Conservation (phyloP, 2,888 invertebrate genomes). For the Elegia similella region DNA sequence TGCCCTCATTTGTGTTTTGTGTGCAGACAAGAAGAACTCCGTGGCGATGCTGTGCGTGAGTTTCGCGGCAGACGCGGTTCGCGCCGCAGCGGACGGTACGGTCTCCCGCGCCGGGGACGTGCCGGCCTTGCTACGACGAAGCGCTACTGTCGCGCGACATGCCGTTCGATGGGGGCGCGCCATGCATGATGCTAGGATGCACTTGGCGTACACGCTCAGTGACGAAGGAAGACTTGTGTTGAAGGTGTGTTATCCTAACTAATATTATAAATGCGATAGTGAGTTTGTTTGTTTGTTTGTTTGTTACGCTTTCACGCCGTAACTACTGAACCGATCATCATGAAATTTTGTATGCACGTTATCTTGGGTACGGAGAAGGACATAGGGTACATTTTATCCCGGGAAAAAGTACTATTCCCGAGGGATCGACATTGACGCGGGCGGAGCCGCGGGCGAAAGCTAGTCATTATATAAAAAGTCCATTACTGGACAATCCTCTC, state of each 20-base stretch:
- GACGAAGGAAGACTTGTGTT: conserved; percentile 43
- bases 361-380: too few species aligned
- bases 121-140: conserved; percentile 39
- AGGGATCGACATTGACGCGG: too few species aligned
- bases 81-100: conserved; percentile 28
- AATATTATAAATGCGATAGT: too few species aligned
- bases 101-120: conserved; percentile 31
- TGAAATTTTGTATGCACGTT: too few species aligned
- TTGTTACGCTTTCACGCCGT: too few species aligned
- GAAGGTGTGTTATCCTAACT: conserved; percentile 46
- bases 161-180: conserved; percentile 51
- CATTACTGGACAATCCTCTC: too few species aligned
- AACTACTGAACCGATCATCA: too few species aligned
- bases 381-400: too few species aligned
- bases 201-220: conserved; percentile 50
- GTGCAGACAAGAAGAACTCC: conserved; percentile 47
- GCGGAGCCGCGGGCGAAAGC: too few species aligned
- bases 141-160: conserved; percentile 41
- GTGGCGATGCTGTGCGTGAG: conserved; percentile 48
- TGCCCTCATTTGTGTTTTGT: neutral
- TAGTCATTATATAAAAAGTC: too few species aligned
- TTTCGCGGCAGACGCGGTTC: conserved; percentile 52
- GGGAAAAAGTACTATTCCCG: too few species aligned
- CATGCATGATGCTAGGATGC: conserved; percentile 51
- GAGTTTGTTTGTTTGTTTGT: too few species aligned